These are phyloP conservation scores for Seira sanloemensis DNA, from an alignment of 2,888 invertebrate genomes.

Conservation along the genomic window DNA sequence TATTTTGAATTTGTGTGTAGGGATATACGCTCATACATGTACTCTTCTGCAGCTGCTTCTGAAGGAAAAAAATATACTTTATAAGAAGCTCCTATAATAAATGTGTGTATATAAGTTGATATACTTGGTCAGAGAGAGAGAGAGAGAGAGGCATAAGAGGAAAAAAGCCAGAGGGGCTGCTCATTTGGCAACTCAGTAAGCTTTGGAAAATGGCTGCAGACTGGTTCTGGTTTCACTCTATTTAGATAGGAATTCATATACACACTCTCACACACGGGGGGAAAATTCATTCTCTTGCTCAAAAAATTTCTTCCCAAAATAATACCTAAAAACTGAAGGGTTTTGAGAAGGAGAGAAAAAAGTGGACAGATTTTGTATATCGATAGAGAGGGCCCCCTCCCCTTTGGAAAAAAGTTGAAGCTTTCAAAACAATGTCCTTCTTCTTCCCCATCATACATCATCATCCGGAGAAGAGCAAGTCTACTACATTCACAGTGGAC, in stretches of 20 bases:
- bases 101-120: not conserved
- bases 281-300: not conserved
- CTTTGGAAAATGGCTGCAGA: conserved; percentile 66
- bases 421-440: conserved; percentile 63
- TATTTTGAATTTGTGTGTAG: not conserved
- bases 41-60: conserved; percentile 54
- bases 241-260: no score
- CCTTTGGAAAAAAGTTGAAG: conserved; percentile 47
- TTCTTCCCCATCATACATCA: conserved; percentile 30
- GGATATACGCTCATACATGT: not conserved
- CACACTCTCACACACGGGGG: no score
- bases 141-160: conserved; percentile 24
- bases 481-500: conserved; percentile 33
- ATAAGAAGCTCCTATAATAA: not conserved
- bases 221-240: conserved; percentile 62
- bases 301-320: not conserved
- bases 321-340: conserved; percentile 14
- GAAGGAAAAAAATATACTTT: conserved; percentile 10
- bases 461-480: conserved; percentile 26
- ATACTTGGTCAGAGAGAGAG: conserved; percentile 56
- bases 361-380: conserved; percentile 45
- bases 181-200: conserved; percentile 64
- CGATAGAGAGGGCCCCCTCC: conserved; percentile 58
- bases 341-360: not conserved
- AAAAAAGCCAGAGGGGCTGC: conserved; percentile 63